phyloP scores from a whole-genome alignment of 2,797 vertebrate genomes.

The Meda fulgida region DNA sequence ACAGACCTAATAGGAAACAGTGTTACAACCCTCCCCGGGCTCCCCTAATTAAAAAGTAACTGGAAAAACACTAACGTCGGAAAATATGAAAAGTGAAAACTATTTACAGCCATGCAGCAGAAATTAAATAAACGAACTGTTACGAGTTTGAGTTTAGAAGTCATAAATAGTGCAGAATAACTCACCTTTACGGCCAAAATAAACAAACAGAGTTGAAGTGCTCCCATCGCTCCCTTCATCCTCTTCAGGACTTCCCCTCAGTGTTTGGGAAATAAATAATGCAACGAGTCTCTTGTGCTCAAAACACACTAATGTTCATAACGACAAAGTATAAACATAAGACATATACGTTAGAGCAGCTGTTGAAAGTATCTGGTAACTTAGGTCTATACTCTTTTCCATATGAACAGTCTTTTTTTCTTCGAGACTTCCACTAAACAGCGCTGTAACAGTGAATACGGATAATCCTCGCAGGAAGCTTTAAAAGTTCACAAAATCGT shows the following conservation, averaged over 20 bases:
- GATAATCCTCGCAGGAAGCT: conserved; percentile 13
- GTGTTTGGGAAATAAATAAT: not conserved
- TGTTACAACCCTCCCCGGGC: not conserved
- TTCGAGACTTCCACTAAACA: not conserved
- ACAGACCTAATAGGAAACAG: not conserved
- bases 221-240: conserved; percentile 64
- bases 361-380: not conserved
- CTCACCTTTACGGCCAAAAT: conserved; percentile 74
- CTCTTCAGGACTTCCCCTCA: conserved; percentile 29
- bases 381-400: not conserved
- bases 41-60: not conserved
- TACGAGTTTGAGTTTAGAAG: not conserved
- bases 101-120: not conserved
- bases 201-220: conserved; percentile 66
- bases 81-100: not conserved
- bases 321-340: not conserved
- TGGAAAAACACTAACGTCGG: not conserved
- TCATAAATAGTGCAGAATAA: not conserved
- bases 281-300: conserved; percentile 19
- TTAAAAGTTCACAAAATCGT: not conserved
- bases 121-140: not conserved
- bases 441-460: not conserved
- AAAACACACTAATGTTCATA: conserved; percentile 19
- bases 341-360: not conserved
- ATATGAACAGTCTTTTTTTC: not conserved